Base-by-base conservation (phyloP, 2,113 vertebrate species). In the Bambusicola thoracicus region DNA sequence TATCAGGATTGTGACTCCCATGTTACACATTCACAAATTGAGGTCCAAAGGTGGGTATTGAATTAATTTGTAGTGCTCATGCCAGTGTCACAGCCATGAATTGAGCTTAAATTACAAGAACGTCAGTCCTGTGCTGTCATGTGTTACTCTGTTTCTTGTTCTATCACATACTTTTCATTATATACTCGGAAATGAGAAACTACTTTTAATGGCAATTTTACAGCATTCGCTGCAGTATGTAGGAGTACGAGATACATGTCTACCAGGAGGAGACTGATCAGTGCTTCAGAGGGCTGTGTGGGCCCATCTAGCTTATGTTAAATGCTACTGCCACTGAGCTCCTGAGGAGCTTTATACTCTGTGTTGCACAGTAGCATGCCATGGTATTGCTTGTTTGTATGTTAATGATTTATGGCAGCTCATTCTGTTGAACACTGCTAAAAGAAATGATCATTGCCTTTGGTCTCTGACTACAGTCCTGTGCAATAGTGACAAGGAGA, bases 11-110 rank as follows among this genome's bases (percentile, higher is more conserved):
- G 2, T 51, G 43, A n/a, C 75, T 90, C 46, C 21, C 12, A 3
- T 87, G 67, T 85, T 49, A 81, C 38, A 81, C 34, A 11, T 58
- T 74, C 36, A 34, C 87, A 34, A 89, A 63, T 12, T 38, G 41
- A n/a, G 22, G 46, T 32, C 30, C n/a, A 70, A 56, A 41, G 0
- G 0, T 36, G 24, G 7, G 8, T 5, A 49, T 14, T 48, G 24
- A 70, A 58, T 65, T 75, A 7, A 65, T 65, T 72, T 89, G 78
- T 65, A 41, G 83, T 13, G 15, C 41, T 67, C 5, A 0, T 80
- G 8, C 34, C 41, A 15, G 9, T 78, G 41, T 55, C 32, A 32
- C 7, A 65, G 58, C 11, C 15, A 8, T 15, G 30, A 74, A 18
- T n/a, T 56, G 49, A 73, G 4, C 49, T 69, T 27, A 13, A 8